A percentile compares a stretch with the other conserved stretches of the same genome.
Conservation (phyloP, 1,140 invertebrate species). For the Drosophila fuyamai region DNA sequence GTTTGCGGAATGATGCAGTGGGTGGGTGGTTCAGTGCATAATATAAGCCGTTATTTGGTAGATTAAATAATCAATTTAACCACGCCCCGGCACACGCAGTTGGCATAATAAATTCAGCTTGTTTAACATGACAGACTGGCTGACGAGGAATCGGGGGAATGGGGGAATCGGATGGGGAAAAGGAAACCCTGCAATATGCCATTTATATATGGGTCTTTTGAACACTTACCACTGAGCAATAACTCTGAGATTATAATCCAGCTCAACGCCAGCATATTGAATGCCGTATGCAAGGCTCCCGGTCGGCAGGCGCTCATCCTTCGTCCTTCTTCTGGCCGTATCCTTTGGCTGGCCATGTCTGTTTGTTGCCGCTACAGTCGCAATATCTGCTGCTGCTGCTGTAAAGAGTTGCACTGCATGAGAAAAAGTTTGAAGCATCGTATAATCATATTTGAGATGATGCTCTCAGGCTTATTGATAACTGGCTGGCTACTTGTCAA, state of each 20-base stretch:
- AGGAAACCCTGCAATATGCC: slow-evolving; percentile 40
- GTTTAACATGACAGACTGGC: slow-evolving; percentile 54
- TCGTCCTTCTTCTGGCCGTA: slow-evolving; percentile 12
- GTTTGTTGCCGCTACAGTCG: slow-evolving; percentile 30
- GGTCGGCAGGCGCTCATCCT: slow-evolving; percentile 14
- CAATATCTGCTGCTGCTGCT: slow-evolving; percentile 36
- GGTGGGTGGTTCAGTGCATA: slow-evolving; percentile 41
- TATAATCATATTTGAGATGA: slow-evolving; percentile 70
- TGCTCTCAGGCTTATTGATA: slow-evolving; percentile 71
- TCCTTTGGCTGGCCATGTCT: slow-evolving; percentile 48
- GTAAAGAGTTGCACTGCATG: slow-evolving; percentile 41
- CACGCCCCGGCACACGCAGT: slow-evolving; percentile 64
- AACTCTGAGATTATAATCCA: slow-evolving; percentile 84
- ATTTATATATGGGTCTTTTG: slow-evolving; percentile 32
- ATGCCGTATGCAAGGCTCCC: slow-evolving; percentile 50
- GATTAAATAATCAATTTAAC: slow-evolving; percentile 80
- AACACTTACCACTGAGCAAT: slow-evolving; percentile 81
- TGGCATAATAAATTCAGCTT: slow-evolving; percentile 72
- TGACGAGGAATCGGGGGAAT: background rate
- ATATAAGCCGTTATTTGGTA: slow-evolving; percentile 70
- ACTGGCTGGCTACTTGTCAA: slow-evolving; percentile 61
- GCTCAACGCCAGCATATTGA: slow-evolving; percentile 76
- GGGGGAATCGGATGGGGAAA: background rate
- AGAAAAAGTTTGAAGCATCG: slow-evolving; percentile 60
- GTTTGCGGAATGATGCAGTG: slow-evolving; percentile 1